These are phyloP conservation scores for Megamerina dolium DNA, from an alignment of 2,888 invertebrate species.

Conservation along the genomic window DNA sequence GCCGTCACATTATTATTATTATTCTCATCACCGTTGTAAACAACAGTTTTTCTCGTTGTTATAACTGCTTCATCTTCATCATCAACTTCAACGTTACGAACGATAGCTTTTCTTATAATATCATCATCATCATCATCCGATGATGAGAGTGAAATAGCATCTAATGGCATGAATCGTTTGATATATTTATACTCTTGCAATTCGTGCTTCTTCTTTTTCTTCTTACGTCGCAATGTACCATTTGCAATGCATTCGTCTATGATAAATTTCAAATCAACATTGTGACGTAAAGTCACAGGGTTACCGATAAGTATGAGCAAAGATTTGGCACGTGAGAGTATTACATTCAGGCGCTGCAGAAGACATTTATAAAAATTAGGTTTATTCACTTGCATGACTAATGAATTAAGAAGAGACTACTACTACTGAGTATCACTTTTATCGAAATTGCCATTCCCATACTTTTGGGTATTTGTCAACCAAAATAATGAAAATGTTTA, in stretches of 20 bases:
- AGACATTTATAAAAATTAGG: constrained; percentile 23
- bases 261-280: constrained; percentile 33
- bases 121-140: neutral
- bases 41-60: neutral
- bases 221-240: constrained; percentile 14
- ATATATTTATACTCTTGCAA: too few relatives aligned
- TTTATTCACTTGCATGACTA: neutral
- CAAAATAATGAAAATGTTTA: too few relatives aligned
- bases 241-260: constrained; percentile 33
- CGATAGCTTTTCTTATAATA: neutral
- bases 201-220: too few relatives aligned
- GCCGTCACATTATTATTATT: too few relatives aligned
- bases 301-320: constrained; percentile 55
- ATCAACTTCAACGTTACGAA: neutral
- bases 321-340: constrained; percentile 57
- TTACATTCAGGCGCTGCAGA: constrained; percentile 58
- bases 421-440: neutral
- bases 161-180: neutral
- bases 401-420: neutral
- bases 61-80: too few relatives aligned
- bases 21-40: neutral
- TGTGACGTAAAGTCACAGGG: constrained; percentile 40
- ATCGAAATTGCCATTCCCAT: neutral
- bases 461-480: too few relatives aligned
- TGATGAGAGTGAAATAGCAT: neutral